phyloP scores from a whole-genome alignment of 2,888 invertebrate species.

The Agonopterix alstromeriana region DNA sequence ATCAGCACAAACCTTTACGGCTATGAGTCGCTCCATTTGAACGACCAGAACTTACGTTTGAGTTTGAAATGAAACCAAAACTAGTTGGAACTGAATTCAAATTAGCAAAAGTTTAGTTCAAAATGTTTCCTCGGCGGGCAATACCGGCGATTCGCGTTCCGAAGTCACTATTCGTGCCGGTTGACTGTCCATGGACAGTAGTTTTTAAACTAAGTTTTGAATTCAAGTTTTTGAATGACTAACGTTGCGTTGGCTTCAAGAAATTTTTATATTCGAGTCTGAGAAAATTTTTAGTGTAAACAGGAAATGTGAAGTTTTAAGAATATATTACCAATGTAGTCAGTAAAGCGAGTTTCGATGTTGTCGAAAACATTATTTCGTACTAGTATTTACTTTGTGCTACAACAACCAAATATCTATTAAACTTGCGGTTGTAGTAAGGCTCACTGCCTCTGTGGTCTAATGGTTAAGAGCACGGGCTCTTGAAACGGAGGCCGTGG shows the following conservation, averaged over 20 bases:
- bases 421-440: too few species aligned
- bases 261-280: too few species aligned
- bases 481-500: too few species aligned
- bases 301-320: neutral
- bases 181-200: neutral
- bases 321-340: too few species aligned
- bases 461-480: too few species aligned
- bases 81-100: conserved; percentile 8
- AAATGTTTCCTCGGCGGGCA: conserved; percentile 4
- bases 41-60: neutral
- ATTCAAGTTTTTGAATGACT: neutral
- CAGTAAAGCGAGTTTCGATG: too few species aligned
- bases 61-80: conserved; percentile 8
- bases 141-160: neutral
- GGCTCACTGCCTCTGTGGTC: too few species aligned
- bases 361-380: too few species aligned
- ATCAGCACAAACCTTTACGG: neutral
- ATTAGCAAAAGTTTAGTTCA: conserved; percentile 8
- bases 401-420: too few species aligned
- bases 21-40: neutral
- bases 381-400: too few species aligned
- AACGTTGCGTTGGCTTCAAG: too few species aligned
- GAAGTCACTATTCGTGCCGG: neutral
- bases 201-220: neutral
- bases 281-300: neutral